Conservation (phyloP, 2,113 vertebrate species). For the Mesocricetus auratus region DNA sequence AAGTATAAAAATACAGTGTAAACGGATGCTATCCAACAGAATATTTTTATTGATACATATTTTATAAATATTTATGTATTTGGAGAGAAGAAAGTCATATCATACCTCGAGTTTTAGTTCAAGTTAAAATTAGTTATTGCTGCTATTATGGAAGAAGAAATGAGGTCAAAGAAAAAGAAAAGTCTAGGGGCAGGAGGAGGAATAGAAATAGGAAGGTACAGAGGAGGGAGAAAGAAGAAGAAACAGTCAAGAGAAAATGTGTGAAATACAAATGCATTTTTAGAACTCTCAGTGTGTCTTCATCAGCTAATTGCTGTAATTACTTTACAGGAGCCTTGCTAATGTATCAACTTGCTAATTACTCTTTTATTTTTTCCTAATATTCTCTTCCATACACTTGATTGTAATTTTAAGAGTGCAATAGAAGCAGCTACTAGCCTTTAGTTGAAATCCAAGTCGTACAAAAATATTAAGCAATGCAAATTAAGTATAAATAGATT, state of each 20-base stretch:
- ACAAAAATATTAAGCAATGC: constrained; percentile 17
- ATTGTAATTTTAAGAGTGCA: constrained; percentile 40
- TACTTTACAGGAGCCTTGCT: not conserved
- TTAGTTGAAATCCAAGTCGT: not conserved
- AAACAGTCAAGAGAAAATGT: not conserved
- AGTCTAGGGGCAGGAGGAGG: fast-evolving
- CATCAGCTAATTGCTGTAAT: constrained; percentile 36
- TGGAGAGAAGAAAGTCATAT: not conserved
- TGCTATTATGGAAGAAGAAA: not conserved
- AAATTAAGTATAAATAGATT: constrained; percentile 64
- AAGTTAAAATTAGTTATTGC: not conserved
- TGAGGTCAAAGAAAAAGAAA: not conserved
- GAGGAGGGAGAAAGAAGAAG: not conserved
- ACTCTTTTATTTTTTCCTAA: constrained; percentile 32
- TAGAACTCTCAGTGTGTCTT: not conserved
- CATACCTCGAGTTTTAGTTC: not conserved
- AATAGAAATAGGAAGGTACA: not conserved
- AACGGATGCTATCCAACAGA: not conserved
- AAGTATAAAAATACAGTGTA: not conserved
- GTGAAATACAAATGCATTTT: not conserved
- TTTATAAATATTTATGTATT: not conserved
- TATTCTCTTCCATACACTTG: not conserved
- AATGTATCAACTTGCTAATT: constrained; percentile 3
- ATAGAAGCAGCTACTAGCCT: not conserved
- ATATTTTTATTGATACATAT: not conserved